phyloP scores from a whole-genome alignment of 2,888 invertebrate species.

The Rhyacophila evoluta region DNA sequence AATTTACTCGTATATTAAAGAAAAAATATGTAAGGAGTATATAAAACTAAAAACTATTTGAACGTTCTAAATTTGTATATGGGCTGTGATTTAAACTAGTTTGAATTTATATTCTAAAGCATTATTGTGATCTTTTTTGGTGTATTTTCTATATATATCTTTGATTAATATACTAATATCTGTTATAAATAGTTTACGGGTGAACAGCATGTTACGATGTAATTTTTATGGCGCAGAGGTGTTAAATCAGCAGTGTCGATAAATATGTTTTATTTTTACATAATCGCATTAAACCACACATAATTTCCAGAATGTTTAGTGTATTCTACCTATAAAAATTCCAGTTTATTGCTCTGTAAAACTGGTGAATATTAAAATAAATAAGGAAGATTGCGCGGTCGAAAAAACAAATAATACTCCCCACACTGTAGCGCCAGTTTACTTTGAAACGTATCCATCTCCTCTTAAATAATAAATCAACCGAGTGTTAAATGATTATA shows the following conservation, averaged over 20 bases:
- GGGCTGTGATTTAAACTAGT: too few relatives aligned
- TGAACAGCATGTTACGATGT: background rate
- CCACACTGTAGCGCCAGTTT: background rate
- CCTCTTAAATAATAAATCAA: background rate
- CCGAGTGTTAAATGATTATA: background rate
- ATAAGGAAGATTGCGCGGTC: conserved; percentile 17
- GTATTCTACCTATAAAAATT: background rate
- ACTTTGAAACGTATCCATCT: background rate
- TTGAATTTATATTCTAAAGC: too few relatives aligned
- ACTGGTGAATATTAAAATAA: conserved; percentile 12
- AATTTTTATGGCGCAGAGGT: background rate
- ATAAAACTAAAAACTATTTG: too few relatives aligned
- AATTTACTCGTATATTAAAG: too few relatives aligned
- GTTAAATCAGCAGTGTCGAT: background rate
- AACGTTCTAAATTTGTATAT: too few relatives aligned
- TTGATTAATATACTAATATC: too few relatives aligned
- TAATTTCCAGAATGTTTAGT: background rate
- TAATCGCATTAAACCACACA: background rate
- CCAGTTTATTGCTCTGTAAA: background rate
- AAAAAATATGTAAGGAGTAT: too few relatives aligned
- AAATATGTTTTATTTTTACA: background rate
- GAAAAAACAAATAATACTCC: background rate
- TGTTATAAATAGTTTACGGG: background rate
- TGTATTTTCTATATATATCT: too few relatives aligned
- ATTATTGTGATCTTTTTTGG: too few relatives aligned